Evolutionary conservation across 2,797 vertebrate species (phyloP).

Genomic region (Alca torda): DNA sequence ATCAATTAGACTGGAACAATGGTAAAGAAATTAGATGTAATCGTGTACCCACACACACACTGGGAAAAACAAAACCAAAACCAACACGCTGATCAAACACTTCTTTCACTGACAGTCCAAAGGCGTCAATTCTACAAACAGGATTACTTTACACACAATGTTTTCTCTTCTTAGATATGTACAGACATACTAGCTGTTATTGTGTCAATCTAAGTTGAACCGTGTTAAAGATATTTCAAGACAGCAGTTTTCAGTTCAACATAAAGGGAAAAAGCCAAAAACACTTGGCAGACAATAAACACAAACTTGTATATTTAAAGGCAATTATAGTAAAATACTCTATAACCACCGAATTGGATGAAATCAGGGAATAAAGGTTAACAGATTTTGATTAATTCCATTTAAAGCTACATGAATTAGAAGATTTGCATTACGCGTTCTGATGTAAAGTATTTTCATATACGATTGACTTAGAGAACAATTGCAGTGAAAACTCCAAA

Average conservation of each 20-base stretch:
- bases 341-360: not conserved
- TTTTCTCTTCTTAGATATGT: not conserved
- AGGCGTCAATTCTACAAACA: not conserved
- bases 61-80: not conserved
- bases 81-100: not conserved
- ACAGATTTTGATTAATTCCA: not conserved
- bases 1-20: not conserved
- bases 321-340: not conserved
- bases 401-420: not conserved
- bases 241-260: slow-evolving; percentile 1
- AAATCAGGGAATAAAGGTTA: slow-evolving; percentile 23
- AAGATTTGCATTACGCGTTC: not conserved
- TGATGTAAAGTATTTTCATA: not conserved
- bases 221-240: not conserved
- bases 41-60: not conserved
- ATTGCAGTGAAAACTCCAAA: not conserved
- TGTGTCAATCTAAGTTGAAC: not conserved
- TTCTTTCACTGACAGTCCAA: not conserved
- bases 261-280: slow-evolving; percentile 4
- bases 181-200: not conserved
- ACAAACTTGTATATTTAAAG: slow-evolving; percentile 9
- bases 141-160: not conserved
- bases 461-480: slow-evolving; percentile 28
- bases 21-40: not conserved
- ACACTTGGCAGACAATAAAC: not conserved